Evolutionary conservation across 2,797 vertebrate genomes (phyloP).

Genomic region (Lerista edwardsae): DNA sequence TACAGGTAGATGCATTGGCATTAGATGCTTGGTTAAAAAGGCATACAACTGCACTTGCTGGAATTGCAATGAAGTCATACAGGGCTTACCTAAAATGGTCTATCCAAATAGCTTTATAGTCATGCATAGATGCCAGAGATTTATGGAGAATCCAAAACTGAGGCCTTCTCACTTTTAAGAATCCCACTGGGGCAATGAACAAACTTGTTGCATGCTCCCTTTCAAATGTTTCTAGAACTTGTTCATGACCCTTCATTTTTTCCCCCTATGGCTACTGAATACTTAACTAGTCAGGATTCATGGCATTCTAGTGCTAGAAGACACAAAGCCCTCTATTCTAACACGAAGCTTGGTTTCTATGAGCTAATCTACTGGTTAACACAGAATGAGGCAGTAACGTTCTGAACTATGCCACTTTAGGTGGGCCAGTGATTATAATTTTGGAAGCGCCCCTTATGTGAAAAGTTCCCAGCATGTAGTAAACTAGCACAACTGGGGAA

Average conservation of each 20-base stretch:
- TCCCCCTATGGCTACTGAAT: conserved; percentile 8
- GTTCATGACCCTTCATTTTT: neutral
- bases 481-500: neutral
- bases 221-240: neutral
- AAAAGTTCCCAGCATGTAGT: neutral
- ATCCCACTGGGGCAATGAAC: neutral
- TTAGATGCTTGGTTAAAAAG: conserved; percentile 34
- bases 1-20: conserved; percentile 51
- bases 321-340: conserved; percentile 33
- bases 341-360: conserved; percentile 21
- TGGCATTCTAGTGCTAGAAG: conserved; percentile 59
- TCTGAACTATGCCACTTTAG: neutral
- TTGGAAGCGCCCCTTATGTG: neutral
- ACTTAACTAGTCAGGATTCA: conserved; percentile 51
- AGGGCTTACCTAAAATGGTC: conserved; percentile 53
- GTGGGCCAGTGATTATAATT: neutral
- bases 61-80: conserved; percentile 51
- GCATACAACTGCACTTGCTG: conserved; percentile 34
- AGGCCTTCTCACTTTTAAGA: neutral
- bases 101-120: conserved; percentile 55
- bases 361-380: conserved; percentile 12
- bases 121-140: conserved; percentile 25
- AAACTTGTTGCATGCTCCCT: neutral
- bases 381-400: conserved; percentile 1
- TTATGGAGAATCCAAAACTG: neutral